These are phyloP conservation scores for Notarius quadriscutis DNA, from an alignment of 2,113 vertebrate species.

Conservation along the genomic window DNA sequence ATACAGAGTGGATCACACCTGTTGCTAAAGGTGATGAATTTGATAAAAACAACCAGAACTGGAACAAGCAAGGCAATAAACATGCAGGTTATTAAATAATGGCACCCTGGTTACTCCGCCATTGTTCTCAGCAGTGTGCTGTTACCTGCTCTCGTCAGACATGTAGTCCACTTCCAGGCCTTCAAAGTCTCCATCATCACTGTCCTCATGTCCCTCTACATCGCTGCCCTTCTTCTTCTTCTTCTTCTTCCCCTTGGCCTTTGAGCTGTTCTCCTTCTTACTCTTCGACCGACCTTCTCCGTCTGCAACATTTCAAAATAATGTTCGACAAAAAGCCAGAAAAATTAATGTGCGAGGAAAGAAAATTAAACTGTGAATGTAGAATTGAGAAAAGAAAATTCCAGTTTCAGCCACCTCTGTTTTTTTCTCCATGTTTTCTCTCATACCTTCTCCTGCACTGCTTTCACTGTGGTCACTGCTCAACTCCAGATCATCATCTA, in stretches of 20 bases:
- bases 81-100: background rate
- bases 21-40: background rate
- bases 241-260: conserved; percentile 75
- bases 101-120: background rate
- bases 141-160: conserved; percentile 88
- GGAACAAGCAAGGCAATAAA: background rate
- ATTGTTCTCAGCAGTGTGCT: background rate
- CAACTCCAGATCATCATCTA: conserved; percentile 89
- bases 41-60: background rate
- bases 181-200: conserved; percentile 89
- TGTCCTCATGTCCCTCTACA: conserved; percentile 82
- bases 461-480: conserved; percentile 84
- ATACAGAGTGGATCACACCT: background rate
- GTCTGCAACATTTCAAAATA: conserved; percentile 59
- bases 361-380: background rate
- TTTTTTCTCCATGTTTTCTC: background rate
- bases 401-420: background rate
- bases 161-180: conserved; percentile 93
- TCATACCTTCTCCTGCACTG: conserved; percentile 80
- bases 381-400: background rate
- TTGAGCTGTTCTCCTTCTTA: conserved; percentile 67
- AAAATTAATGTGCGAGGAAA: too few relatives aligned
- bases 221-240: conserved; percentile 77
- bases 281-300: conserved; percentile 68
- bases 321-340: background rate